Percentiles rank a stretch among this genome's conserved stretches.
Evolutionary conservation across 2,113 vertebrate genomes (phyloP).

Genomic region (Otus sunia): DNA sequence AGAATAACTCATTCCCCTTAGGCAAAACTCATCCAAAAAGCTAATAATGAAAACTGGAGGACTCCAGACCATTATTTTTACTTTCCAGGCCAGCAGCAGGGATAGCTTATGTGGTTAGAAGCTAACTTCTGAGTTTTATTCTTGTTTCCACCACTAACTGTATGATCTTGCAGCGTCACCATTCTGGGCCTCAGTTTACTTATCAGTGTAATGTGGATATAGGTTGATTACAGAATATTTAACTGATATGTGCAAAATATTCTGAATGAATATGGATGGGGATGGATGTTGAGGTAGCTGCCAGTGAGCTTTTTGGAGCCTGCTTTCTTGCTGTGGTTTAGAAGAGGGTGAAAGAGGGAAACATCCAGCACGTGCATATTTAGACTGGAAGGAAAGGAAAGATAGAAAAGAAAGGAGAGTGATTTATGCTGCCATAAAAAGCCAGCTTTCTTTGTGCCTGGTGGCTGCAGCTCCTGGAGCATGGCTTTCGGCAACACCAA

Average conservation of each 20-base stretch:
- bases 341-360: not conserved
- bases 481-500: not conserved
- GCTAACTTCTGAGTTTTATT: slow-evolving; percentile 24
- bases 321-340: not conserved
- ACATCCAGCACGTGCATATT: not conserved
- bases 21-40: slow-evolving; percentile 63
- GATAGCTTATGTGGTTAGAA: slow-evolving; percentile 48
- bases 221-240: not conserved
- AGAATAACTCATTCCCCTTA: slow-evolving; percentile 59
- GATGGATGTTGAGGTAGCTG: not conserved
- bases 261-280: not conserved
- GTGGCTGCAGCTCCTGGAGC: not conserved
- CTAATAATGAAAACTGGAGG: slow-evolving; percentile 54
- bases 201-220: not conserved
- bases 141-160: not conserved
- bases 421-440: not conserved
- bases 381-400: not conserved
- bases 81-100: slow-evolving; percentile 39
- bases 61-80: slow-evolving; percentile 56
- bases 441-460: not conserved
- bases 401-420: not conserved
- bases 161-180: not conserved
- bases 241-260: not conserved
- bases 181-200: not conserved
- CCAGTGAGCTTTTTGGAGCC: not conserved